phyloP scores from a whole-genome alignment of 2,888 invertebrate genomes.

The Chalcis sispes region DNA sequence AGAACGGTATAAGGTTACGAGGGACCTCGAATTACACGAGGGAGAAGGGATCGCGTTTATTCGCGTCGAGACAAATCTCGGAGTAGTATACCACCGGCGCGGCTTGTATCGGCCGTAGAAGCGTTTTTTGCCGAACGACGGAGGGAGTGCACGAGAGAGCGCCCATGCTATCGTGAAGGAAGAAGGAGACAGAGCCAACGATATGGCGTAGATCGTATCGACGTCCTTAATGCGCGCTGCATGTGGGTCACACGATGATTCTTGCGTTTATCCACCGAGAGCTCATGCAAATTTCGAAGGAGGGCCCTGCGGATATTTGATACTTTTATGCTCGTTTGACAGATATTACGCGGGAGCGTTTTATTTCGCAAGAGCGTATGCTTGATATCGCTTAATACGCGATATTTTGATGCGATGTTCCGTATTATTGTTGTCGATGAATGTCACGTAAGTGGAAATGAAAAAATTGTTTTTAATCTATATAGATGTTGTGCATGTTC shows the following conservation, averaged over 20 bases:
- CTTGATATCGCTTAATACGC: too few species aligned
- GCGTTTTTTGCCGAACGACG: constrained; percentile 14
- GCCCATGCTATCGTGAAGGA: constrained; percentile 10
- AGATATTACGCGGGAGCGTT: constrained; percentile 13
- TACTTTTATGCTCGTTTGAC: constrained; percentile 34
- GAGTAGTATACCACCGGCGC: too few species aligned
- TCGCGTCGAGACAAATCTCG: constrained; percentile 27
- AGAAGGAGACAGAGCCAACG: constrained; percentile 41
- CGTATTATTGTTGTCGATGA: too few species aligned
- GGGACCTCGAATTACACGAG: constrained; percentile 52
- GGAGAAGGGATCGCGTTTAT: too few species aligned
- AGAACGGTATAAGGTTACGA: constrained; percentile 64
- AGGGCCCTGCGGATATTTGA: constrained; percentile 42
- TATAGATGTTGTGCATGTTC: too few species aligned
- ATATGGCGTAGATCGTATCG: constrained; percentile 64
- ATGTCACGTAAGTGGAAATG: too few species aligned
- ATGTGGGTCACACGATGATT: constrained; percentile 67
- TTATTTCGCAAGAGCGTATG: not conserved
- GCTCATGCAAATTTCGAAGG: not conserved
- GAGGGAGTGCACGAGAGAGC: constrained; percentile 29
- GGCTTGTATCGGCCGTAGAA: constrained; percentile 2
- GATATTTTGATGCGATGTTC: not conserved
- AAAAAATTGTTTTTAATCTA: too few species aligned
- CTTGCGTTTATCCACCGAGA: constrained; percentile 44
- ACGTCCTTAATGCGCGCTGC: constrained; percentile 14